Conservation (phyloP, 2,113 vertebrate genomes). For the Scalopus aquaticus region DNA sequence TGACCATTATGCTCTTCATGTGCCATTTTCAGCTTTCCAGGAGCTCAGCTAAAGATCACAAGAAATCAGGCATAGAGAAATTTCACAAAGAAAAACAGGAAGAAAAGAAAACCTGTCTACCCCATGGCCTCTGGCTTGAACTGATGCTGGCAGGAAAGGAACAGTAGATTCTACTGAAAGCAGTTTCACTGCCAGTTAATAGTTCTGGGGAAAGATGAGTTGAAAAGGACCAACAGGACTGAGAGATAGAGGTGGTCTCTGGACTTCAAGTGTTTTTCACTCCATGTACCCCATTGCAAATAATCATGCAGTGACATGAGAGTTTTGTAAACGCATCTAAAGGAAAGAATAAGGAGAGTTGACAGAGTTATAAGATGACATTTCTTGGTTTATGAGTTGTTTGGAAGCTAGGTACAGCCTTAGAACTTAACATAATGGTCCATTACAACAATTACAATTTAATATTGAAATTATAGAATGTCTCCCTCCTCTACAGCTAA, state of each 20-base stretch:
- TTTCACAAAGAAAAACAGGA: background rate
- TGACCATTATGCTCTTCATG: slow-evolving; percentile 7
- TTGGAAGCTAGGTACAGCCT: background rate
- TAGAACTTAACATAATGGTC: background rate
- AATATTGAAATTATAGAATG: background rate
- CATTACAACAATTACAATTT: background rate
- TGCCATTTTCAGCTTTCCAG: background rate
- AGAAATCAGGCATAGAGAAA: slow-evolving; percentile 24
- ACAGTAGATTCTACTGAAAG: background rate
- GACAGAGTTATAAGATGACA: background rate
- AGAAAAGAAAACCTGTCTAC: background rate
- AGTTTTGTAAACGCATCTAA: background rate
- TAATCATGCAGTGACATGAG: background rate
- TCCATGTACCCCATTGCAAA: background rate
- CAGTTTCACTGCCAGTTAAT: background rate
- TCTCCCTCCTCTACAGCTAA: slow-evolving; percentile 1
- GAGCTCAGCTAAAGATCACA: background rate
- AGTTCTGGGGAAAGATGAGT: background rate
- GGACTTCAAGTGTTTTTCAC: slow-evolving; percentile 14
- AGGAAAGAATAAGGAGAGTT: background rate
- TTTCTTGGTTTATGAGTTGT: slow-evolving; percentile 4
- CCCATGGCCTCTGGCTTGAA: background rate
- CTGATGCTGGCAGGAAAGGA: background rate
- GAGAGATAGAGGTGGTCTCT: background rate
- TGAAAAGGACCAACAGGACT: background rate